Base-by-base conservation (phyloP, 23 tunicate species). In the Botrylloides violaceus region DNA sequence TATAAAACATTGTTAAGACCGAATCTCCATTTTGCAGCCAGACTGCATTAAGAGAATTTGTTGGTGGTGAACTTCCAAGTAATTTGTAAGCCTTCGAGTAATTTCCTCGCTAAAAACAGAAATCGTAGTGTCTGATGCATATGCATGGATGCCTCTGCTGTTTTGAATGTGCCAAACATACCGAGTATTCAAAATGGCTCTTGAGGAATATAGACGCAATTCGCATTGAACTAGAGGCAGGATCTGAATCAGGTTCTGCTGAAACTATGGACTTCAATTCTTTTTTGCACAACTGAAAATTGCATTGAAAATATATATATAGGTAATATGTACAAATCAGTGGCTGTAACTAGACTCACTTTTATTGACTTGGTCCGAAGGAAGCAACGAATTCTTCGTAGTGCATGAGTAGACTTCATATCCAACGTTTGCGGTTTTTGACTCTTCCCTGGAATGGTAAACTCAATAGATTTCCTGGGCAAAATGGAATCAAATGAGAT, bases 151-250 rank as follows among this genome's bases (percentile, higher is more conserved):
- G n/a, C n/a, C n/a, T n/a, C n/a, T n/a, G n/a, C n/a, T n/a, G n/a
- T n/a, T n/a, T n/a, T n/a, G n/a, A n/a, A n/a, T n/a, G n/a, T n/a
- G 29, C 26, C 15, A 20, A 30, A 63, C 86, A 49, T 75, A 87
- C 95, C 78, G 53, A 66, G 37, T 27, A 87, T 76, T 87, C 95
- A 63, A 76, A 87, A 60, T 87, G 75, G 70, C 95, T 87, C 71
- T 76, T 87, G 20, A 87, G 60, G 70, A 87, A 87, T 34, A 80
- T 85, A 27, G 95, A 71, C 4, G 78, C 66, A 3, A 87, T 39
- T 7, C 50, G 32, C 31, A 57, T 56, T 32, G 79, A 2, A 34
- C 64, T 75, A 57, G 75, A 24, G 18, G 43, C 2, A 61, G 56
- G 30, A 47, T 63, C 22, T 24, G 84, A 18, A 38, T 57, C 15